Evolutionary conservation across 2,888 invertebrate species (phyloP).

Genomic region (Chydorus sphaericus): DNA sequence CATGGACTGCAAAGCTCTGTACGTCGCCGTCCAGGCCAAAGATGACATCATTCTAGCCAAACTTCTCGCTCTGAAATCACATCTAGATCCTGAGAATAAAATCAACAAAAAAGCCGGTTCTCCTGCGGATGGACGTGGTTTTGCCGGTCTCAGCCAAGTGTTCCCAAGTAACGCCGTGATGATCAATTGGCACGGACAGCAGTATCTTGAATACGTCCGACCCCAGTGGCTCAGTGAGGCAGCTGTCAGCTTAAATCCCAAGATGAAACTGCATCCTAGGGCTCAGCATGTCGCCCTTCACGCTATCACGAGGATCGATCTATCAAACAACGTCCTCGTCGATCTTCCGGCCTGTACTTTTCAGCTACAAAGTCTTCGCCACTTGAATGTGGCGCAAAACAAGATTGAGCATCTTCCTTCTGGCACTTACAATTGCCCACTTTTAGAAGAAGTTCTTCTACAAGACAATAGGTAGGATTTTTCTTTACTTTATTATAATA

Average conservation of each 20-base stretch:
- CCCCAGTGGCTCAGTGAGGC: slow-evolving; percentile 72
- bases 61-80: slow-evolving; percentile 69
- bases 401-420: slow-evolving; percentile 61
- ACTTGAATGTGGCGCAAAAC: slow-evolving; percentile 77
- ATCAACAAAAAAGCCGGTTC: slow-evolving; percentile 62
- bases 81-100: slow-evolving; percentile 81
- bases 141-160: slow-evolving; percentile 51
- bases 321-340: slow-evolving; percentile 74
- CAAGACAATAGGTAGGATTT: slow-evolving; percentile 53
- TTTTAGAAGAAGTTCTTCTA: slow-evolving; percentile 77
- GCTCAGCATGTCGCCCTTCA: slow-evolving; percentile 56
- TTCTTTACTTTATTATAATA: background rate
- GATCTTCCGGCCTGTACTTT: slow-evolving; percentile 69
- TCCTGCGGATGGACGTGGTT: slow-evolving; percentile 17
- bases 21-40: slow-evolving; percentile 53
- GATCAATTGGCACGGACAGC: slow-evolving; percentile 83
- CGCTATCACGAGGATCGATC: slow-evolving; percentile 82
- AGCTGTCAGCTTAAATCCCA: slow-evolving; percentile 67
- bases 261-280: slow-evolving; percentile 52
- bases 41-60: slow-evolving; percentile 63
- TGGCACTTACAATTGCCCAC: slow-evolving; percentile 49
- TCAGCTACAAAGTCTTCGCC: slow-evolving; percentile 61
- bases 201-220: slow-evolving; percentile 49
- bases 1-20: slow-evolving; percentile 66
- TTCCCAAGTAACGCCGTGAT: slow-evolving; percentile 57